Percentiles rank a stretch among this genome's conserved stretches.
phyloP scores from a whole-genome alignment of 2,113 vertebrate genomes.

The Cyprinodon brontotheroides region DNA sequence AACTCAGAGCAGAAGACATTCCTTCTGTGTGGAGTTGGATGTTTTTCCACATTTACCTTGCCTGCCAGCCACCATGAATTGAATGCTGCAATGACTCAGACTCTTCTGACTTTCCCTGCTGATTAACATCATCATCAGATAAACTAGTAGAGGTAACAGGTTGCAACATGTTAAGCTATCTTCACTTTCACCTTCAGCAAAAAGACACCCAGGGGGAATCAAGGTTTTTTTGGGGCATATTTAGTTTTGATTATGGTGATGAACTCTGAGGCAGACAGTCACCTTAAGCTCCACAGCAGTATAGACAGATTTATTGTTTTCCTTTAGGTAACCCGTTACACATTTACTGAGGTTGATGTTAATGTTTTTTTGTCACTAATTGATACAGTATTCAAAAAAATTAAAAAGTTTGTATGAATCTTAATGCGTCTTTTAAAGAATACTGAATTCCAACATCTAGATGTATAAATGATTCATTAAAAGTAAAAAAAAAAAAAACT shows the following conservation, averaged over 20 bases:
- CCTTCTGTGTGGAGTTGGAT: slow-evolving; percentile 23
- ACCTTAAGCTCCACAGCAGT: not conserved
- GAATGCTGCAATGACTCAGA: slow-evolving; percentile 31
- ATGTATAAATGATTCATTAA: too few species aligned
- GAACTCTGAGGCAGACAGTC: slow-evolving; percentile 33
- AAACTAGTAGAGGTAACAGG: slow-evolving; percentile 40
- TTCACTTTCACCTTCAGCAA: slow-evolving; percentile 29
- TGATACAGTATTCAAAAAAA: not conserved
- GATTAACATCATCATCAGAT: slow-evolving; percentile 44
- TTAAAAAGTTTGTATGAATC: not conserved
- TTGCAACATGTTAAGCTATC: slow-evolving; percentile 24
- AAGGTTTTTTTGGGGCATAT: not conserved
- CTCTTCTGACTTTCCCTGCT: slow-evolving; percentile 34
- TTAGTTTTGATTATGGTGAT: not conserved
- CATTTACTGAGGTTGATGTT: not conserved
- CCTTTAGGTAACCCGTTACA: not conserved
- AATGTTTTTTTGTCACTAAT: not conserved
- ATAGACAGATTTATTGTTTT: not conserved
- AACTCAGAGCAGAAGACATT: not conserved
- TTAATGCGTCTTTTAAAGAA: not conserved
- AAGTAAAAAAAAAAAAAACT: too few species aligned
- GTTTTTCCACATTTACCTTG: slow-evolving; percentile 30
- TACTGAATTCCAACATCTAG: too few species aligned
- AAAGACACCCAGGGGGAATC: slow-evolving; percentile 34
- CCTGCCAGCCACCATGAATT: slow-evolving; percentile 13